Evolutionary conservation across 2,113 vertebrate genomes (phyloP), one percentile per base, ranked within the genome.

Genomic region (Microcebus ravelobensis): DNA sequence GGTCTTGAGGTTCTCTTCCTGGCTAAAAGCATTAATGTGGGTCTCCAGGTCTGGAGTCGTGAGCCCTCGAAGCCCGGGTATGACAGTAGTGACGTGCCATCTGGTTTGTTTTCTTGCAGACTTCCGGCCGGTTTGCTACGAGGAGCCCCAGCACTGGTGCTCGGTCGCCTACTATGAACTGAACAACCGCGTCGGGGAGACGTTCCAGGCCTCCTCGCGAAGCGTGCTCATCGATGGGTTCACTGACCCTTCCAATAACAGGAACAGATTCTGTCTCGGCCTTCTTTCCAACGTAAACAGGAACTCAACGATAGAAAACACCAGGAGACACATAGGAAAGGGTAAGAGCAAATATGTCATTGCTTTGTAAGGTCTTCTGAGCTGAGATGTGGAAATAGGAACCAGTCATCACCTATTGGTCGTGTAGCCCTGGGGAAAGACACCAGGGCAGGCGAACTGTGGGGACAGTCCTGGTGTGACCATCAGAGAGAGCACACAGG

Each of bases 251-350:
- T 99, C 99, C 87, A 99, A 99, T 98, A 99, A 99, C 98, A 99
- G 99, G 98, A 99, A 99, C 98, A 99, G 99, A 87, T 99, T 99
- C 99, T 99, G 99, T 92, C 99, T 99, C 6, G 99, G 99, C 91
- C 99, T 99, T 42, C 98, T 99, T 15, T 99, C 99, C 91, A 99
- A 99, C 8, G 99, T 99, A 93, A 99, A 99, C 98, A 99, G 99
- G 95, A 99, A 99, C 98, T 99, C 99, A 67, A 99, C 99, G 50
- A 99, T 99, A 94, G 99, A 99, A 96, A 99, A 99, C 98, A 99
- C 99, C 5, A 99, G 99, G 93, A 98, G 99, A 95, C 99, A 99
- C 98, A 99, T 99, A 97, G 99, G 99, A 97, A 99, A 99, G 99
- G 99, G 99, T 99, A 98, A 97, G 97, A 77, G 59, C 74, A 95